These are phyloP conservation scores for Pterobdella sp. DNA, from an alignment of 2,888 invertebrate species.

Conservation along the genomic window DNA sequence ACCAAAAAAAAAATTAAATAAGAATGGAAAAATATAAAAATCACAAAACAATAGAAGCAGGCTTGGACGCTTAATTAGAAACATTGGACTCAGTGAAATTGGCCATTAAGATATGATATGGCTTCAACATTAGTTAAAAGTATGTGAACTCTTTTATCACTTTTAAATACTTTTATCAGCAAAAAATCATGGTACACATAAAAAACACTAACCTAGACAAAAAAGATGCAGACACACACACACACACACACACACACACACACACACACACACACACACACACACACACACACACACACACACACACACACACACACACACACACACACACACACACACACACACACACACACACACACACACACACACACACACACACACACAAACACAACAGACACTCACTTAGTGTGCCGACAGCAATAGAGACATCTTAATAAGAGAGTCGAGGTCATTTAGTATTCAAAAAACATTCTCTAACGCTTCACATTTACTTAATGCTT, in stretches of 20 bases:
- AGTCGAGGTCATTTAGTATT: too few species aligned
- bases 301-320: constrained; percentile 1
- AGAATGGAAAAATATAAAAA: too few species aligned
- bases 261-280: constrained; percentile 1
- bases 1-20: too few species aligned
- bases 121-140: too few species aligned
- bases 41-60: too few species aligned
- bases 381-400: not conserved
- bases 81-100: too few species aligned
- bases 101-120: too few species aligned
- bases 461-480: too few species aligned
- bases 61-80: too few species aligned
- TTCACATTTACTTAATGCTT: too few species aligned
- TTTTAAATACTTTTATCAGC: not conserved
- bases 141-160: too few species aligned
- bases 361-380: not conserved
- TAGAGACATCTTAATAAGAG: too few species aligned
- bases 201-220: not conserved
- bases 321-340: not conserved
- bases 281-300: constrained; percentile 1
- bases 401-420: not conserved
- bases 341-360: not conserved
- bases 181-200: not conserved
- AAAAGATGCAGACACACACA: not conserved
- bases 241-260: constrained; percentile 1